These are phyloP conservation scores for Pogoniulus pusillus DNA, from an alignment of 2,797 vertebrate species.

Conservation along the genomic window DNA sequence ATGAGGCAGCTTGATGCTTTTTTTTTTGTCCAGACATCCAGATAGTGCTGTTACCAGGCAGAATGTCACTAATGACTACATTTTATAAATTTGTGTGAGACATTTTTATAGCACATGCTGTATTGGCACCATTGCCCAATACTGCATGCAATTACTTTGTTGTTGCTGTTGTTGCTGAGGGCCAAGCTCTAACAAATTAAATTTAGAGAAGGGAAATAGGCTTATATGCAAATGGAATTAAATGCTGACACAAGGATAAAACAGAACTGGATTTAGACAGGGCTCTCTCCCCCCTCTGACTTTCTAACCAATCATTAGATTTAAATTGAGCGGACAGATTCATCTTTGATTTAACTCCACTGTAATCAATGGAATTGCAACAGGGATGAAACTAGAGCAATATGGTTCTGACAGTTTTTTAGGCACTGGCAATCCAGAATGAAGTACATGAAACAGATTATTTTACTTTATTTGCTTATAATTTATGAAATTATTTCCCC, in stretches of 20 bases:
- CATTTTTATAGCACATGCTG: conserved; percentile 63
- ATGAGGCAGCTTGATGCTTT: not conserved
- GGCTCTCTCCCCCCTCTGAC: conserved; percentile 4
- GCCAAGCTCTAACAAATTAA: conserved; percentile 74
- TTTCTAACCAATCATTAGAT: conserved; percentile 71
- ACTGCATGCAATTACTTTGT: conserved; percentile 69
- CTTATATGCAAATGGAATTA: conserved; percentile 79
- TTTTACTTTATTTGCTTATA: conserved; percentile 27
- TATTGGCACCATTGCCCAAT: conserved; percentile 64
- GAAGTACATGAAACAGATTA: conserved; percentile 54
- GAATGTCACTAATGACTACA: conserved; percentile 59
- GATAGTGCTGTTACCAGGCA: conserved; percentile 61
- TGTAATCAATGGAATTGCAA: conserved; percentile 57
- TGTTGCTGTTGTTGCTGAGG: conserved; percentile 65
- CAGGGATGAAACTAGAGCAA: conserved; percentile 16
- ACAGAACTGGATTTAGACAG: conserved; percentile 68
- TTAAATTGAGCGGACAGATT: conserved; percentile 69
- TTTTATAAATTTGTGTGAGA: conserved; percentile 65
- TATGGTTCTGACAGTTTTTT: conserved; percentile 64
- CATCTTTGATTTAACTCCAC: conserved; percentile 59
- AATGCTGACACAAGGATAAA: conserved; percentile 76
- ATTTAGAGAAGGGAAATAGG: conserved; percentile 74
- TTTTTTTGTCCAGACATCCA: conserved; percentile 12
- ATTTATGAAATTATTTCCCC: conserved; percentile 69
- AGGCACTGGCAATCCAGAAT: conserved; percentile 49